Evolutionary conservation across 2,888 invertebrate species (phyloP).

Genomic region (Drosophila nigricruria): DNA sequence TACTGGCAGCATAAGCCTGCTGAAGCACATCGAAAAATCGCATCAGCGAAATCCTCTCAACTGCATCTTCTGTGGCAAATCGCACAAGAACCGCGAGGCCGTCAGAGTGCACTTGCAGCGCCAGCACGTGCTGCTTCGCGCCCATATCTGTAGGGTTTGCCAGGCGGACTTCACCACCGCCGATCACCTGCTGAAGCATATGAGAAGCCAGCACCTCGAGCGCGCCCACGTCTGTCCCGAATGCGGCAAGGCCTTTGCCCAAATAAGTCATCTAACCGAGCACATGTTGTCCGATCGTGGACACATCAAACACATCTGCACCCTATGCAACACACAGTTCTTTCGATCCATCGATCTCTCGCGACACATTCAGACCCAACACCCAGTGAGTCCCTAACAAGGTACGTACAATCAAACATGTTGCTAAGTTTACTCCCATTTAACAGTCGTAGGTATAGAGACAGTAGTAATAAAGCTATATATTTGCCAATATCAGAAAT

Average conservation of each 20-base stretch:
- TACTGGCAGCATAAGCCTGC: constrained; percentile 61
- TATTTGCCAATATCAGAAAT: neutral
- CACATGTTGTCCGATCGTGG: constrained; percentile 52
- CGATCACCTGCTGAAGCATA: constrained; percentile 62
- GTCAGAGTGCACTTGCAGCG: constrained; percentile 60
- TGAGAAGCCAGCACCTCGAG: constrained; percentile 45
- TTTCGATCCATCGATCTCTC: constrained; percentile 59
- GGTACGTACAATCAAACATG: constrained; percentile 8
- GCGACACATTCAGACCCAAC: constrained; percentile 44
- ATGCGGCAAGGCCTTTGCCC: constrained; percentile 62
- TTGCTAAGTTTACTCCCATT: neutral
- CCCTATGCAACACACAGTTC: constrained; percentile 53
- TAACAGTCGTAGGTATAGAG: neutral
- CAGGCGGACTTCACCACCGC: constrained; percentile 68
- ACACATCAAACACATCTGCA: constrained; percentile 43
- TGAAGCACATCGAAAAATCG: constrained; percentile 50
- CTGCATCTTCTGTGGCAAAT: constrained; percentile 60
- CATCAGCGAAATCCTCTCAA: constrained; percentile 55
- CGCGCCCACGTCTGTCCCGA: constrained; percentile 41
- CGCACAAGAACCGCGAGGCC: constrained; percentile 58
- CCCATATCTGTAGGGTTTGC: constrained; percentile 51
- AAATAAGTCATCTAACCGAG: constrained; percentile 51
- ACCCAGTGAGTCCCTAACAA: constrained; percentile 13
- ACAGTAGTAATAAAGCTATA: neutral
- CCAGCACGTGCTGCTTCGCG: constrained; percentile 61